Percentiles rank a stretch among this genome's conserved stretches.
These are phyloP conservation scores for Ianthella basta DNA, from an alignment of 37 sponge, comb jelly and placozoan genomes.

Conservation along the genomic window DNA sequence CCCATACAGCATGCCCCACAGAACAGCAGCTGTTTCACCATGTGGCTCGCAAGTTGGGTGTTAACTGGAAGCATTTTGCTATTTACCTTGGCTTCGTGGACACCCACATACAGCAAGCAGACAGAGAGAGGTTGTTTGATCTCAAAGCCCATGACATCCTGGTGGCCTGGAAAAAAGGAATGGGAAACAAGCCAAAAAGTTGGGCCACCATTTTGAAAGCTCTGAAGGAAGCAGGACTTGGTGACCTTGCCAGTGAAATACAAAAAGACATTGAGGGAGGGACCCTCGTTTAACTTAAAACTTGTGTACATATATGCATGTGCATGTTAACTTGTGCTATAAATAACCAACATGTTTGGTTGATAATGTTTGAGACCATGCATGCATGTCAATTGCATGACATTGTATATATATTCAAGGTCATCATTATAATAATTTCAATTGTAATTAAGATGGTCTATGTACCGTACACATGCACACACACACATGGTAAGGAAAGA, in stretches of 20 bases:
- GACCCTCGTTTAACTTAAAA: not conserved
- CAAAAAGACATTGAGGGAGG: not conserved
- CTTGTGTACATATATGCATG: no score
- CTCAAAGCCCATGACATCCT: not conserved
- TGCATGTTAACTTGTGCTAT: no score
- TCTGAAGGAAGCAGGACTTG: not conserved
- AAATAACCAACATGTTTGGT: no score
- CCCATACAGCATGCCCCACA: not conserved
- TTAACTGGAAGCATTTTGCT: not conserved
- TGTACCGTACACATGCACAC: no score
- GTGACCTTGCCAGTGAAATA: not conserved
- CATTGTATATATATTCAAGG: no score
- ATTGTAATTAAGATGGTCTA: no score
- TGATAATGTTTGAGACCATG: no score
- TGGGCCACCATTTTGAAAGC: not conserved
- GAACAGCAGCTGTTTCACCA: not conserved
- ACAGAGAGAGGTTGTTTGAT: not conserved
- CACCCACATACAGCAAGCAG: not conserved
- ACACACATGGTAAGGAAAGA: no score
- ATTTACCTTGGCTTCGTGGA: not conserved
- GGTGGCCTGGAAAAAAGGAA: not conserved
- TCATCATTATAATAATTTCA: no score
- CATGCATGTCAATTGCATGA: no score
- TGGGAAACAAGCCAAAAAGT: not conserved
- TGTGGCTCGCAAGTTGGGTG: not conserved